These are phyloP conservation scores for Apodemus sylvaticus DNA, from an alignment of 2,113 vertebrate genomes.

Conservation along the genomic window DNA sequence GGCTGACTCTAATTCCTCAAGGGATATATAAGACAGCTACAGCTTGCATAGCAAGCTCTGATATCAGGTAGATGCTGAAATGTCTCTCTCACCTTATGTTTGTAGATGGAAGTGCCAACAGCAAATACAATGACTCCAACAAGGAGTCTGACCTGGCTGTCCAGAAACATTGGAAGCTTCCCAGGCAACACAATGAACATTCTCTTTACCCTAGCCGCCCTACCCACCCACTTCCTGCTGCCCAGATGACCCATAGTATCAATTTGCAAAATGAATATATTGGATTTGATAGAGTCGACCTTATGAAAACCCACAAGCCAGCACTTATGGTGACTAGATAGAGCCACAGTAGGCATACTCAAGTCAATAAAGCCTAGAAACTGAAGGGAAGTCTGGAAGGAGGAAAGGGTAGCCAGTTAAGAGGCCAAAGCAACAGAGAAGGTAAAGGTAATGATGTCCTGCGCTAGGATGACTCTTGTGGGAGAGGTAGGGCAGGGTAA, in stretches of 20 bases:
- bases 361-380: not conserved
- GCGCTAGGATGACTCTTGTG: not conserved
- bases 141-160: too few species aligned
- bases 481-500: not conserved
- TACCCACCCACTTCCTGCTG: not conserved
- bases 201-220: not conserved
- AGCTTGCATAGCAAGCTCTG: not conserved
- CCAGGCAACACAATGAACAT: not conserved
- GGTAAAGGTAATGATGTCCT: not conserved
- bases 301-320: not conserved
- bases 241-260: not conserved
- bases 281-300: not conserved
- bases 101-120: not conserved
- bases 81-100: not conserved
- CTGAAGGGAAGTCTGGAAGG: not conserved
- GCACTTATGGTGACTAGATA: not conserved
- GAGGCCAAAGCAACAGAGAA: not conserved
- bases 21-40: not conserved
- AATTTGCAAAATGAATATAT: not conserved
- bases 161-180: not conserved
- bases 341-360: not conserved
- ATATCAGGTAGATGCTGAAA: not conserved
- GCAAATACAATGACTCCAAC: not conserved
- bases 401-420: not conserved
- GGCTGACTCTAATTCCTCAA: not conserved